phyloP scores from a whole-genome alignment of 1,140 invertebrate genomes.

The Popillia japonica region DNA sequence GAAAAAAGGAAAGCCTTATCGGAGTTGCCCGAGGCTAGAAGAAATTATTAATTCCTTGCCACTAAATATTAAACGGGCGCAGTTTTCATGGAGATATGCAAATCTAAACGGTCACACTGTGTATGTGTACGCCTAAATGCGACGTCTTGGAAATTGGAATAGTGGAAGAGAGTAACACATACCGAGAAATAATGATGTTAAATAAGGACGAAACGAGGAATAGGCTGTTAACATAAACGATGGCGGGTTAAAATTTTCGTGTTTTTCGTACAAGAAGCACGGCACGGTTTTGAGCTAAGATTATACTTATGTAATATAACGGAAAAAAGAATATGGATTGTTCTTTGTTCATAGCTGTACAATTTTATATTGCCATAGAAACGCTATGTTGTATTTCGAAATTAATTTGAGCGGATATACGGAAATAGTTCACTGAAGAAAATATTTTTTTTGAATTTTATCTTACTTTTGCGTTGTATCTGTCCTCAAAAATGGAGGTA shows the following conservation, averaged over 20 bases:
- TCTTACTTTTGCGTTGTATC: too few relatives aligned
- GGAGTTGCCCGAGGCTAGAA: conserved; percentile 4
- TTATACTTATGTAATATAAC: background rate
- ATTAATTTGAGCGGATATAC: too few relatives aligned
- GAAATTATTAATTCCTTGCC: conserved; percentile 35
- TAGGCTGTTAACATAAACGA: background rate
- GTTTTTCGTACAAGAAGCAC: conserved; percentile 14
- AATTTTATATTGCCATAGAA: too few relatives aligned
- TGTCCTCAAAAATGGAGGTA: too few relatives aligned
- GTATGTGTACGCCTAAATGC: conserved; percentile 15
- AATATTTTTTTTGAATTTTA: too few relatives aligned
- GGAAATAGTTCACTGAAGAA: too few relatives aligned
- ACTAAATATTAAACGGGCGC: conserved; percentile 29
- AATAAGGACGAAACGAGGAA: background rate
- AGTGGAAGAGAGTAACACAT: background rate
- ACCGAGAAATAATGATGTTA: background rate
- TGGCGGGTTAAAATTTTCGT: background rate
- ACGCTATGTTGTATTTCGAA: too few relatives aligned
- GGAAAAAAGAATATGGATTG: too few relatives aligned
- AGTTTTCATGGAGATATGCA: conserved; percentile 33
- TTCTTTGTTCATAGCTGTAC: too few relatives aligned
- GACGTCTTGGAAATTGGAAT: conserved; percentile 4
- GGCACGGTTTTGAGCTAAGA: background rate
- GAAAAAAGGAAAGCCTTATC: conserved; percentile 23
- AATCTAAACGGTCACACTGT: conserved; percentile 31